These are phyloP conservation scores for Camponotus floridanus DNA, from an alignment of 1,140 invertebrate species.

Conservation along the genomic window DNA sequence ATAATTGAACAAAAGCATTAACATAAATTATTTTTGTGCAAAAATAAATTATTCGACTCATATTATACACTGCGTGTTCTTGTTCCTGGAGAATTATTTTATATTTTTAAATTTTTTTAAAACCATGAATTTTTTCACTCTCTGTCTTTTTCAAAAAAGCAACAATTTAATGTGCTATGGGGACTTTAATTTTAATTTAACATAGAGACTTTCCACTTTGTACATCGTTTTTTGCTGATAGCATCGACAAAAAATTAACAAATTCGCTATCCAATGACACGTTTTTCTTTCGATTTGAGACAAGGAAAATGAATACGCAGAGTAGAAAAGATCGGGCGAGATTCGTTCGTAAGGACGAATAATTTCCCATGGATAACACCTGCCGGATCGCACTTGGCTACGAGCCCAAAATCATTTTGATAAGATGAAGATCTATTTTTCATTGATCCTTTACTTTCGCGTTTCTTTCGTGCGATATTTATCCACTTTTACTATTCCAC, in stretches of 20 bases:
- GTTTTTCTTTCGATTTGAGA: slow-evolving; percentile 23
- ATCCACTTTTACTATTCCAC: not conserved
- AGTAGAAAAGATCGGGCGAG: slow-evolving; percentile 45
- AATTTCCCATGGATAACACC: slow-evolving; percentile 70
- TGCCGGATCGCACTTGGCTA: slow-evolving; percentile 70
- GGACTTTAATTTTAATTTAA: slow-evolving; percentile 32
- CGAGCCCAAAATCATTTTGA: slow-evolving; percentile 69
- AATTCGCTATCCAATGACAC: slow-evolving; percentile 47
- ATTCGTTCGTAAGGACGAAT: slow-evolving; percentile 63
- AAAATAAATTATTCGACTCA: too few relatives aligned
- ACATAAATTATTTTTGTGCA: too few relatives aligned
- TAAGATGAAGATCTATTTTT: slow-evolving; percentile 47
- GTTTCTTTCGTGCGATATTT: slow-evolving; percentile 41
- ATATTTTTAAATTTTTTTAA: slow-evolving; percentile 8
- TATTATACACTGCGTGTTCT: not conserved
- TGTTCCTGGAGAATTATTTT: not conserved
- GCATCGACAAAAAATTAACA: slow-evolving; percentile 50
- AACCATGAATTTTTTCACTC: not conserved
- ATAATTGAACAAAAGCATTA: not conserved
- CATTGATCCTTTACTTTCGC: slow-evolving; percentile 36
- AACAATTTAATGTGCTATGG: not conserved
- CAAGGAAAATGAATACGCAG: slow-evolving; percentile 15
- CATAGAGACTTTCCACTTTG: not conserved
- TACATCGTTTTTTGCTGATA: not conserved
- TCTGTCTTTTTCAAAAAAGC: not conserved